Conservation (phyloP, 2,797 vertebrate genomes). For the Monodelphis domestica region DNA sequence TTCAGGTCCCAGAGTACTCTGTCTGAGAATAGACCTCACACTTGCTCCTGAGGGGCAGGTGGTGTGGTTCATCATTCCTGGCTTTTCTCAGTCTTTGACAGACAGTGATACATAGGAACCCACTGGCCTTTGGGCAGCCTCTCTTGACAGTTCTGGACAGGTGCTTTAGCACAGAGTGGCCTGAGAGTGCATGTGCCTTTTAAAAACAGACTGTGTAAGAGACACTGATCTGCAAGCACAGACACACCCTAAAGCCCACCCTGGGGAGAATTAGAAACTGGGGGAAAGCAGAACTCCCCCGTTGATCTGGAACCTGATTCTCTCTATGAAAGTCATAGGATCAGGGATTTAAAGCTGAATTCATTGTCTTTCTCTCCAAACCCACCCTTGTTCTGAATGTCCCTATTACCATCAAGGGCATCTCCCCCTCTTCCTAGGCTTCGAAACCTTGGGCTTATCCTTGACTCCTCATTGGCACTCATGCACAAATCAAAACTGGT, state of each 20-base stretch:
- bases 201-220: neutral
- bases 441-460: neutral
- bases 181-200: constrained; percentile 55
- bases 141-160: neutral
- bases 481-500: neutral
- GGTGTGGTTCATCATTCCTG: constrained; percentile 68
- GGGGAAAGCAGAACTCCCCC: neutral
- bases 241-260: neutral
- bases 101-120: constrained; percentile 75
- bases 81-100: constrained; percentile 75
- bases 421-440: neutral
- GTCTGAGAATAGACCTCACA: constrained; percentile 75
- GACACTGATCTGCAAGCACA: neutral
- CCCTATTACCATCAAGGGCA: neutral
- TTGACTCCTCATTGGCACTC: neutral
- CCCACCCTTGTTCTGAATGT: neutral
- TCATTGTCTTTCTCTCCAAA: neutral
- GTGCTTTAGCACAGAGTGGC: neutral
- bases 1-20: neutral
- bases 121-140: constrained; percentile 31
- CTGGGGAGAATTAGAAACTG: neutral
- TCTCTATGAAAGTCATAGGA: neutral
- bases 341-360: neutral
- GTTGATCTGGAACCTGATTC: neutral
- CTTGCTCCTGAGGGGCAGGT: constrained; percentile 82